Percentiles rank a stretch among this genome's conserved stretches.
These are phyloP conservation scores for Drosophila oshimai DNA, from an alignment of 1,140 invertebrate species.

Conservation along the genomic window DNA sequence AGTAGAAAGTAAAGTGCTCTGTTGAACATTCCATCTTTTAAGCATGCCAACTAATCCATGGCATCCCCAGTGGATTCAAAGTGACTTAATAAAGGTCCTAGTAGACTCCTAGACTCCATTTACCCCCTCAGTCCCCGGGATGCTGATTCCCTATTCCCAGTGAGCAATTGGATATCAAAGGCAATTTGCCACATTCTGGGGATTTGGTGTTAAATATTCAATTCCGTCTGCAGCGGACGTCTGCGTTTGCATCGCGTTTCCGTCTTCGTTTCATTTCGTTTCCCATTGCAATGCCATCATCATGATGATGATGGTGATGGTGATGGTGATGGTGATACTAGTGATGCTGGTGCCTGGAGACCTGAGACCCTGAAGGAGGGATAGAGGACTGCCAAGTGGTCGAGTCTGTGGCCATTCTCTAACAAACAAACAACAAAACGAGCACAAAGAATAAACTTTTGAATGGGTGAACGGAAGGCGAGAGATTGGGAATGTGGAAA, in stretches of 20 bases:
- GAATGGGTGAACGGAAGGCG: conserved; percentile 12
- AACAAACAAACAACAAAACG: conserved; percentile 31
- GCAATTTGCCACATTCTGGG: conserved; percentile 52
- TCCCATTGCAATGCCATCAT: conserved; percentile 36
- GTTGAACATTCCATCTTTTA: background rate
- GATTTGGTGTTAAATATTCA: conserved; percentile 59
- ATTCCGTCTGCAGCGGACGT: conserved; percentile 58
- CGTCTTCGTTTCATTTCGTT: conserved; percentile 47
- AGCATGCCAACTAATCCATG: background rate
- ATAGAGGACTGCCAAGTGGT: conserved; percentile 34
- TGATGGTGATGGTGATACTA: conserved; percentile 16
- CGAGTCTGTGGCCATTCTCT: conserved; percentile 37
- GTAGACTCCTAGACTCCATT: conserved; percentile 13
- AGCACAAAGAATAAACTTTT: conserved; percentile 36
- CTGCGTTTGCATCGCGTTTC: conserved; percentile 53
- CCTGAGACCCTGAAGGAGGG: conserved; percentile 1
- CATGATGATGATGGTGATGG: background rate
- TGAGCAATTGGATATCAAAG: conserved; percentile 54
- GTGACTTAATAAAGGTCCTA: conserved; percentile 28
- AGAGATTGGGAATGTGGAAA: conserved; percentile 1
- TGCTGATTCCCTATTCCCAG: conserved; percentile 10
- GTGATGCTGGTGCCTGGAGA: conserved; percentile 3
- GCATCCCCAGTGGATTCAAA: background rate
- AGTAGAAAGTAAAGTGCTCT: background rate
- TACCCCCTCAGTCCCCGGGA: conserved; percentile 6